Base-by-base conservation (phyloP, 1,140 invertebrate species). In the Bombus polaris region DNA sequence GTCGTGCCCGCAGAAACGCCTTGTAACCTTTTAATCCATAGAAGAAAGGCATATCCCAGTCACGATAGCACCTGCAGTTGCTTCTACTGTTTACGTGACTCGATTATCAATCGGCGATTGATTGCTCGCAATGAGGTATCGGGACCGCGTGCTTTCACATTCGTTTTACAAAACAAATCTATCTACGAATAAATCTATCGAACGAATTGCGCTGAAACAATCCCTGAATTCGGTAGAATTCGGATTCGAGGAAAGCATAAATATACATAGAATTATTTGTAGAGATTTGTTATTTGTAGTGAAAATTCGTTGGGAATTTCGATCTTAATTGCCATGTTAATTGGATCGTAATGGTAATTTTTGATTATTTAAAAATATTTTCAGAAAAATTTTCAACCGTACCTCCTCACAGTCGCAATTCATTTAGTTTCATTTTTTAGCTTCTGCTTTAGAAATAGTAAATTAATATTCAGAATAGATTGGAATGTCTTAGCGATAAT, bases 131-230 rank as follows among this genome's bases (percentile, higher is more conserved):
- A 73, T 37, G 47, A 44, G 66, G 66, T 79, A 84, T 84, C 66
- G 82, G 47, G 37, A 84, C 76, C 75, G 65, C 25, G n/a, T 70
- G 83, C 70, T 85, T 85, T 85, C 70, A 80, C 77, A 80, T 85
- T 73, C 68, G 39, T 22, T 81, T 85, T 78, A 68, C 81, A 44
- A 84, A 79, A 57, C 65, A 47, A 84, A 72, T 74, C 35, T 28
- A 53, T 32, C 18, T 28, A 47, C 32, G 53, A 47, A 35, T n/a
- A 39, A 57, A 71, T 68, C 47, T 42, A 47, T 57, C 39, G 25
- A 47, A 53, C 57, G 1, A 47, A 47, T 73, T 78, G 13, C 71
- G 25, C 44, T 15, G 57, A 71, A 66, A 65, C 25, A 28, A 37
- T 76, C 12, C 68, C 53, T 25, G 37, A 2, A 28, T 71, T 39